Evolutionary conservation across 2,113 vertebrate genomes (phyloP).

Genomic region (Merops nubicus): DNA sequence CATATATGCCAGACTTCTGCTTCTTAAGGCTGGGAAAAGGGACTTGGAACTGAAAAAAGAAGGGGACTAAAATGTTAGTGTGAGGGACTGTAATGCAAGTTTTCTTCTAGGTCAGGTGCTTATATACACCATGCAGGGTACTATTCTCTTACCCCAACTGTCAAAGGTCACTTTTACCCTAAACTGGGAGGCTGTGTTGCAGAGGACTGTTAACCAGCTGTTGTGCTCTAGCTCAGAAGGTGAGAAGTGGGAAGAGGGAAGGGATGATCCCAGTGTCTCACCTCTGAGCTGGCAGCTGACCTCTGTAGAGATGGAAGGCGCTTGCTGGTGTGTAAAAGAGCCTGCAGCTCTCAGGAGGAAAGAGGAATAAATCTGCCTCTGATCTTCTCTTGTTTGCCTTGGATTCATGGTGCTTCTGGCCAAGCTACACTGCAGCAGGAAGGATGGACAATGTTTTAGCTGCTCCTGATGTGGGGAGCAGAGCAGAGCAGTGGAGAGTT

Average conservation of each 20-base stretch:
- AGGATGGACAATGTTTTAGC: not conserved
- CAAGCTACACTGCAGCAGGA: not conserved
- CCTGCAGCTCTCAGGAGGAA: not conserved
- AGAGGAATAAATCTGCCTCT: conserved; percentile 58
- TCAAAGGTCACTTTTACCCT: not conserved
- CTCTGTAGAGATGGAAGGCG: not conserved
- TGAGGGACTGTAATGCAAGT: not conserved
- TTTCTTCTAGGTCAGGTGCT: not conserved
- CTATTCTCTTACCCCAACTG: not conserved
- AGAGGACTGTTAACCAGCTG: not conserved
- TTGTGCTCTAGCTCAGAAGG: not conserved
- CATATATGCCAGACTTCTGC: not conserved
- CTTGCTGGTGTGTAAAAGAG: not conserved
- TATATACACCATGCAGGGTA: not conserved
- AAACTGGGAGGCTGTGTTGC: not conserved
- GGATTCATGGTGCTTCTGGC: not conserved
- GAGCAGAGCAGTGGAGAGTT: not conserved
- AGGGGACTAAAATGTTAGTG: not conserved
- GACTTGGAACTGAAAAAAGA: not conserved
- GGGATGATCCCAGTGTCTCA: not conserved
- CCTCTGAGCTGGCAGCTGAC: not conserved
- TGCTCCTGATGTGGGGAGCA: not conserved
- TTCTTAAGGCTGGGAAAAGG: not conserved
- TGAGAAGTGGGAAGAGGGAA: not conserved
- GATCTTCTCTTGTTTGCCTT: not conserved